Conservation (phyloP, 2,113 vertebrate species). For the Neodontobutis hainanensis region DNA sequence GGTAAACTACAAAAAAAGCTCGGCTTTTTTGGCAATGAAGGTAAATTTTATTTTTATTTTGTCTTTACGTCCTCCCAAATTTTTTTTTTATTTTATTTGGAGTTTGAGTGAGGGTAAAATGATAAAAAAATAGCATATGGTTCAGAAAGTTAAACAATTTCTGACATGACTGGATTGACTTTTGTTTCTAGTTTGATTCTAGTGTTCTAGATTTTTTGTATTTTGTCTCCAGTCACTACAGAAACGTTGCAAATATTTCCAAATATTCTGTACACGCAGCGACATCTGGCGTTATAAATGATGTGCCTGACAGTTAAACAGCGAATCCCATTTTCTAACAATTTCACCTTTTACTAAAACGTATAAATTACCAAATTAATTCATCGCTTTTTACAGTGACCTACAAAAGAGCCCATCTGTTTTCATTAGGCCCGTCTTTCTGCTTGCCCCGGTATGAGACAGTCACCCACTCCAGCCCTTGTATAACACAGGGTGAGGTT, state of each 20-base stretch:
- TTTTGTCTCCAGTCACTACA: too few species aligned
- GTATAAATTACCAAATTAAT: conserved; percentile 70
- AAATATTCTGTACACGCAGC: conserved; percentile 7
- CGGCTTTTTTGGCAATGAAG: too few species aligned
- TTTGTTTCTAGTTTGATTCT: too few species aligned
- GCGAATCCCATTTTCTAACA: conserved; percentile 58
- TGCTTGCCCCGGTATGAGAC: conserved; percentile 46
- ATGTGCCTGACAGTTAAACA: conserved; percentile 55
- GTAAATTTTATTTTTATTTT: too few species aligned
- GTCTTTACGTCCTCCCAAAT: too few species aligned
- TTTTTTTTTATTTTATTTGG: too few species aligned
- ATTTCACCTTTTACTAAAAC: conserved; percentile 62
- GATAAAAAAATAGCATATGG: too few species aligned
- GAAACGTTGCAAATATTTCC: neutral
- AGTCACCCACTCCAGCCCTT: conserved; percentile 65
- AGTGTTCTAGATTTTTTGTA: too few species aligned
- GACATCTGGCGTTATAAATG: conserved; percentile 44
- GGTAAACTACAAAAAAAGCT: too few species aligned
- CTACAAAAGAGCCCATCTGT: conserved; percentile 64
- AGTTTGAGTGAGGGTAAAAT: too few species aligned
- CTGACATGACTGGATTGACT: too few species aligned
- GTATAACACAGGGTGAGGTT: conserved; percentile 61
- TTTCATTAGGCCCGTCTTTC: conserved; percentile 63
- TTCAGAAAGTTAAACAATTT: too few species aligned
- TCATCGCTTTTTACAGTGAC: conserved; percentile 64